Base-by-base conservation (phyloP, 2,797 vertebrate species). In the Pangasius larnaudii region DNA sequence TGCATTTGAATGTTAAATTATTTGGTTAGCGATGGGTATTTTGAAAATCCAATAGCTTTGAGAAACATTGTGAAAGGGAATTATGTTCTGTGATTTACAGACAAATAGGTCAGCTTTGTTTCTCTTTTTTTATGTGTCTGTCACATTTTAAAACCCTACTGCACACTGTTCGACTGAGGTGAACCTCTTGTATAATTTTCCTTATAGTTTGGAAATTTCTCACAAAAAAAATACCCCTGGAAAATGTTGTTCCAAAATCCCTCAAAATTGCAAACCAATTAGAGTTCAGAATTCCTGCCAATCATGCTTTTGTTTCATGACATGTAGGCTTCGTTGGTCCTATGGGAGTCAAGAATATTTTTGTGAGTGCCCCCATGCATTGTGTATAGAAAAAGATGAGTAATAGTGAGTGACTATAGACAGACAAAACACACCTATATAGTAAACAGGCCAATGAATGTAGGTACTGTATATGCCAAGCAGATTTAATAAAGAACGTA, bases 1-100 rank as follows among this genome's bases (percentile, higher is more conserved):
- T 84, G 61, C n/a, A 84, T 69, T 33, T 67, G 18, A 69, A 53
- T 49, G 59, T 42, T 22, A 84, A 53, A 69, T 84, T 69, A 36
- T 84, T 84, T 51, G 10, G 63, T 19, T 33, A 53, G 46, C 0
- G 3, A 33, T 33, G 19, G 2, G 13, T 24, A 51, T 51, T 84
- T 69, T 14, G 10, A 51, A 84, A 84, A 84, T 24, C 46, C 9
- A 84, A 36, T 49, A 33, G 18, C 18, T 22, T 69, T 33, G 46
- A 84, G 46, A 69, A 18, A 46, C 24, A 83, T 10, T 19, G 22
- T 27, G 27, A 27, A 83, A 83, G 7, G 6, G 2, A 83, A 30
- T 49, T n/a, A 22, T 49, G 81, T 67, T 67, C 81, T 49, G 24
- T 22, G 27, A 10, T 30, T 63, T 27, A 33, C n/a, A 33, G 42